These are phyloP conservation scores for Podarcis siculus DNA, from an alignment of 2,797 vertebrate species.

Conservation along the genomic window DNA sequence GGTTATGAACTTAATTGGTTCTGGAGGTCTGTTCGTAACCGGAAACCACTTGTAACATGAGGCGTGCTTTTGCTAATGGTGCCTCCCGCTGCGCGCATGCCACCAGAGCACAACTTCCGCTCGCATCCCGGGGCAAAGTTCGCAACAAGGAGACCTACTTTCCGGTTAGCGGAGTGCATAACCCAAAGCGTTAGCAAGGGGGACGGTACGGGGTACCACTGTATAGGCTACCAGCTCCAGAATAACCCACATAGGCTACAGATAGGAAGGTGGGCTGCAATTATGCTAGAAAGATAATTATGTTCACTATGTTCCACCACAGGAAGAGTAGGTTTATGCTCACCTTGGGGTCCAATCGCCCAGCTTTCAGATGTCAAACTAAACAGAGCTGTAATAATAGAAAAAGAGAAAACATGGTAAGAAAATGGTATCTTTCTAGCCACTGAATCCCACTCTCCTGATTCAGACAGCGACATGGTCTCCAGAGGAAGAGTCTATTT, in stretches of 20 bases:
- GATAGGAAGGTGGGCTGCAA: not conserved
- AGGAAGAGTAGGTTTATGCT: constrained; percentile 33
- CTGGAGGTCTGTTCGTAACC: too few relatives aligned
- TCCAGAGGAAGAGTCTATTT: not conserved
- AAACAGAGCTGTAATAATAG: constrained; percentile 48
- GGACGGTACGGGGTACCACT: too few relatives aligned
- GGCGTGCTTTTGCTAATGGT: too few relatives aligned
- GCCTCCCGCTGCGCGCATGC: too few relatives aligned
- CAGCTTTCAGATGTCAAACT: constrained; percentile 36
- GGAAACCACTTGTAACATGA: too few relatives aligned
- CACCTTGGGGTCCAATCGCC: constrained; percentile 49
- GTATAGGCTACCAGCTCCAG: not conserved
- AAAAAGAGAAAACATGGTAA: not conserved
- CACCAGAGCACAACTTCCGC: too few relatives aligned
- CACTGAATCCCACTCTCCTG: too few relatives aligned
- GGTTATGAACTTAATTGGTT: too few relatives aligned
- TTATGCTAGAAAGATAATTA: not conserved
- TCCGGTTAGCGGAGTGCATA: too few relatives aligned
- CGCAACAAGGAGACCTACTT: too few relatives aligned
- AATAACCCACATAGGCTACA: not conserved
- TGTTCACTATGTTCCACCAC: not conserved
- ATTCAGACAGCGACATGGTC: not conserved
- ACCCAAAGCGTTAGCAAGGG: too few relatives aligned
- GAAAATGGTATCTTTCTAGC: not conserved
- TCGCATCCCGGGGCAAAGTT: too few relatives aligned